Percentiles rank a stretch among this genome's conserved stretches.
Conservation (phyloP, 2,113 vertebrate species). For the Todiramphus saurophagus region DNA sequence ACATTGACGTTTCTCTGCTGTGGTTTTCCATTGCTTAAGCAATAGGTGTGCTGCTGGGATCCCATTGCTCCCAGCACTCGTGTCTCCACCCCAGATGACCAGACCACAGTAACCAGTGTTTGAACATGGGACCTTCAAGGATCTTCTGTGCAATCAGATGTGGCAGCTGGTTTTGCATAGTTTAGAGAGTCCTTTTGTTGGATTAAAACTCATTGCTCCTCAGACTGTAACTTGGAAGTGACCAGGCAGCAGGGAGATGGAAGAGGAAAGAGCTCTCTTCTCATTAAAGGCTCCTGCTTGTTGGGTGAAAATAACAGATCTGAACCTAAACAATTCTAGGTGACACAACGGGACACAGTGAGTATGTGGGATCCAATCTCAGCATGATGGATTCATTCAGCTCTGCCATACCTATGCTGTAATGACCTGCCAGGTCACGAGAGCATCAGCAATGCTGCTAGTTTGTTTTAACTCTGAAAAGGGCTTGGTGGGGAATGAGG, state of each 20-base stretch:
- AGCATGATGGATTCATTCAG: neutral
- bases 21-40: neutral
- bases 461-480: neutral
- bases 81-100: neutral
- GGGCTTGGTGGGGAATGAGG: neutral
- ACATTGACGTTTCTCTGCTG: neutral
- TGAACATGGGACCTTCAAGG: neutral
- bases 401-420: neutral
- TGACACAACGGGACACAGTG: neutral
- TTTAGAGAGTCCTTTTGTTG: neutral
- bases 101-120: neutral
- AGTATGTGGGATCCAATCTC: neutral
- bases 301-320: neutral
- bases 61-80: neutral
- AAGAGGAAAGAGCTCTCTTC: neutral
- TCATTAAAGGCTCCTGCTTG: neutral
- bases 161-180: neutral
- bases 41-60: neutral
- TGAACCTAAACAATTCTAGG: neutral
- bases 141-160: neutral
- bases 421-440: neutral
- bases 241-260: neutral
- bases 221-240: neutral
- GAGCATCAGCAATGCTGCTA: neutral
- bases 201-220: neutral